Evolutionary conservation across 2,113 vertebrate species (phyloP).

Genomic region (Percina caprodes): DNA sequence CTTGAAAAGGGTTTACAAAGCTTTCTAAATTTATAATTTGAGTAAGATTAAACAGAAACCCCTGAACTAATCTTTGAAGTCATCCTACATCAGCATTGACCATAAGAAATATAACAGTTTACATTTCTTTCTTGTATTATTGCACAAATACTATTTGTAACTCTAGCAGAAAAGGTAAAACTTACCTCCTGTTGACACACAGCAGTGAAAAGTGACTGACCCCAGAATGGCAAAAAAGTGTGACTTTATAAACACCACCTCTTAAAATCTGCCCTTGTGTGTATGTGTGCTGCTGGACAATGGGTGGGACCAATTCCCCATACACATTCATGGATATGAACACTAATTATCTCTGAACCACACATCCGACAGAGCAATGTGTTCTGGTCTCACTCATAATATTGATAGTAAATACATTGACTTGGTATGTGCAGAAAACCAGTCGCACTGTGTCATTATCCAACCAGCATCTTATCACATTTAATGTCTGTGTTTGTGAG

Average conservation of each 20-base stretch:
- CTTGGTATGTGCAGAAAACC: conserved; percentile 68
- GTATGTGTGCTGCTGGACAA: conserved; percentile 35
- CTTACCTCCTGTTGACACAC: conserved; percentile 73
- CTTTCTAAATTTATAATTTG: neutral
- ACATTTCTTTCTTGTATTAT: conserved; percentile 20
- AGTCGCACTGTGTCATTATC: conserved; percentile 74
- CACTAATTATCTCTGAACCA: conserved; percentile 35
- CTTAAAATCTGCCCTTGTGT: conserved; percentile 47
- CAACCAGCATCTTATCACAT: conserved; percentile 75
- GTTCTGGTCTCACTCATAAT: conserved; percentile 79
- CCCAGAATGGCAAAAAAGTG: conserved; percentile 54
- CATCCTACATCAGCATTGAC: neutral
- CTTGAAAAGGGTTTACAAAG: neutral
- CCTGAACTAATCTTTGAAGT: neutral
- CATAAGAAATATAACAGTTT: neutral
- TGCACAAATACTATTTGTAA: conserved; percentile 10
- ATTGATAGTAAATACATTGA: conserved; percentile 84
- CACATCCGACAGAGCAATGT: conserved; percentile 38
- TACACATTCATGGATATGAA: conserved; percentile 19
- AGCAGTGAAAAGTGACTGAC: conserved; percentile 60
- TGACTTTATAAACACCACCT: conserved; percentile 74
- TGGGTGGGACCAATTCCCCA: conserved; percentile 58
- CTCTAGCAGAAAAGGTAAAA: conserved; percentile 23
- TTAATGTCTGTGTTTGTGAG: conserved; percentile 77
- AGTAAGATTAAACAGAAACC: neutral